A percentile compares a stretch with the other conserved stretches of the same genome.
phyloP scores from a whole-genome alignment of 2,888 invertebrate genomes.

The Ichneumoninae sp. region DNA sequence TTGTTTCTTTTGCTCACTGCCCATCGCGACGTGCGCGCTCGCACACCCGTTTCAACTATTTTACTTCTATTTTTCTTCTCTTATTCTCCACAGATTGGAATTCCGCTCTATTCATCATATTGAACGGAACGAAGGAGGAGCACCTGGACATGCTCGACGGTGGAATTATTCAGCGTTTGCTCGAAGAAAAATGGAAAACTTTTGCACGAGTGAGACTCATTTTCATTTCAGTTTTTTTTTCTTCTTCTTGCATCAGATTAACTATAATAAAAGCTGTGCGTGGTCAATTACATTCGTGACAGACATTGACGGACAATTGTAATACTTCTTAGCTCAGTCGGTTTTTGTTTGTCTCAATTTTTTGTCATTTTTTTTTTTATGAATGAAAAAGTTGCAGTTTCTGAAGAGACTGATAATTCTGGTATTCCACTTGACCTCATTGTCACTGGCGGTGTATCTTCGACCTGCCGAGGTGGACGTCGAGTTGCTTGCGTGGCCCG shows the following conservation, averaged over 20 bases:
- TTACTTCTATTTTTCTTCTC: slow-evolving; percentile 40
- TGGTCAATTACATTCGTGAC: neutral
- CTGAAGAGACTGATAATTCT: slow-evolving; percentile 95
- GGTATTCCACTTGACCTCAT: slow-evolving; percentile 92
- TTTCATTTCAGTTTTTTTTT: slow-evolving; percentile 49
- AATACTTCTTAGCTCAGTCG: slow-evolving; percentile 1
- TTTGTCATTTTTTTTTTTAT: neutral
- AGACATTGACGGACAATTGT: neutral
- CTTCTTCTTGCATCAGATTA: slow-evolving; percentile 4
- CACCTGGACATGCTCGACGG: slow-evolving; percentile 99
- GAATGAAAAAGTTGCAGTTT: slow-evolving; percentile 91
- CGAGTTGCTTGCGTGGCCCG: slow-evolving; percentile 85
- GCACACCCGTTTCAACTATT: slow-evolving; percentile 1
- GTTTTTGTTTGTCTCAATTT: slow-evolving; percentile 1
- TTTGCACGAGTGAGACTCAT: slow-evolving; percentile 92
- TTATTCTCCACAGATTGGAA: slow-evolving; percentile 93
- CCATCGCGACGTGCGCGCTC: slow-evolving; percentile 16
- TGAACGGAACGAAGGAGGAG: slow-evolving; percentile 98
- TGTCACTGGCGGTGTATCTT: slow-evolving; percentile 96
- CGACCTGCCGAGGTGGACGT: slow-evolving; percentile 89
- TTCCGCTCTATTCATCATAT: slow-evolving; percentile 98
- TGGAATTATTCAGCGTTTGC: slow-evolving; percentile 97
- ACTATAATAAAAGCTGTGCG: neutral
- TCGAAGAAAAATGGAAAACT: slow-evolving; percentile 99
- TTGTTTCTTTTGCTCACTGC: neutral